Percentiles rank a stretch among this genome's conserved stretches.
Evolutionary conservation across 2,113 vertebrate genomes (phyloP).

Genomic region (Empidonax traillii): DNA sequence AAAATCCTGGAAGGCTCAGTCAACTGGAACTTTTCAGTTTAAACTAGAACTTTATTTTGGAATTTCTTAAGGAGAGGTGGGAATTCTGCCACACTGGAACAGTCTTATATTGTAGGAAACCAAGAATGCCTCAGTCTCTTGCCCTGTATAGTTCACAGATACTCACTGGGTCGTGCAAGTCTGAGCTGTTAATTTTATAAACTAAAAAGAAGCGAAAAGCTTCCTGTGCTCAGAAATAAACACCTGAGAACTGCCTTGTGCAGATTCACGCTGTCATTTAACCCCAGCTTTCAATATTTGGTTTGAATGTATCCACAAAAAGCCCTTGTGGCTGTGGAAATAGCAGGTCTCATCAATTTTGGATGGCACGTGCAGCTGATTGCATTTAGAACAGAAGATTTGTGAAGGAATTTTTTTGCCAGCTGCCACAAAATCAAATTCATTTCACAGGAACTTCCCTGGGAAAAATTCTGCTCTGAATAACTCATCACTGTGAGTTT

Average conservation of each 20-base stretch:
- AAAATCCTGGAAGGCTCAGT: background rate
- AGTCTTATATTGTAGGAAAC: background rate
- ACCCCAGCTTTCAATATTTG: background rate
- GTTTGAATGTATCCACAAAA: background rate
- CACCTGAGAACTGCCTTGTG: background rate
- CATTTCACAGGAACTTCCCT: background rate
- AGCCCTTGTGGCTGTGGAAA: background rate
- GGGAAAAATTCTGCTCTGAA: background rate
- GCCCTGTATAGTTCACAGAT: background rate
- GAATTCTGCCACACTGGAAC: background rate
- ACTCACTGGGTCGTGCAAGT: background rate
- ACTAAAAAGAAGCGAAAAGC: background rate
- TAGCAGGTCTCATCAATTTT: background rate
- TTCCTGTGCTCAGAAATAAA: background rate
- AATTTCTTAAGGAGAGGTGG: slow-evolving; percentile 11
- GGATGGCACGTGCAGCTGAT: background rate
- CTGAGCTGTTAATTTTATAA: slow-evolving; percentile 13
- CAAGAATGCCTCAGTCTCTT: background rate
- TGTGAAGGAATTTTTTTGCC: background rate
- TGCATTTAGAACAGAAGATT: background rate
- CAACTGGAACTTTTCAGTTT: slow-evolving; percentile 2
- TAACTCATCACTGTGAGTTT: background rate
- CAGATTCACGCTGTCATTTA: background rate
- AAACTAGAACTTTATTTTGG: slow-evolving; percentile 5
- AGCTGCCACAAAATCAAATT: background rate